Conservation (phyloP, 92 coral and sea anemone species). For the Paramuricea clavata region DNA sequence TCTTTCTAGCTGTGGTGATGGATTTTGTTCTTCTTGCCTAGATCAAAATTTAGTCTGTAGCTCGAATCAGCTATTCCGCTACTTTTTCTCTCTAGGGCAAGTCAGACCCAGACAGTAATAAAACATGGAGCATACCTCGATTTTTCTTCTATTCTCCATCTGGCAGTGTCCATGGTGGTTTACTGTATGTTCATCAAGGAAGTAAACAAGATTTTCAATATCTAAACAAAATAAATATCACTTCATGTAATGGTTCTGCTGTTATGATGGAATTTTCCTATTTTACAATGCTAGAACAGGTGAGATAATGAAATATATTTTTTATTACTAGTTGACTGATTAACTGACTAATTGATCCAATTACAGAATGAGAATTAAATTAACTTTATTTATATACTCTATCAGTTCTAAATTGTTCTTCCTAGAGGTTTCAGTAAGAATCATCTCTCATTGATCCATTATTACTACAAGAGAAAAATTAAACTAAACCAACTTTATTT, state of each 20-base stretch:
- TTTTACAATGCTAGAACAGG: neutral
- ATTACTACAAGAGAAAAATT: no score
- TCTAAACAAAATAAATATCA: constrained; percentile 59
- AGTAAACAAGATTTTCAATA: constrained; percentile 78
- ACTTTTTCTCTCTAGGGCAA: constrained; percentile 56
- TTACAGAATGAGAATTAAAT: no score
- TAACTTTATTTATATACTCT: no score
- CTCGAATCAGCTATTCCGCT: no score
- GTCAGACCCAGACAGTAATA: constrained; percentile 77
- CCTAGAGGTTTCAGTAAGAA: no score
- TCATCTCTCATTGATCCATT: no score
- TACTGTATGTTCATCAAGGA: constrained; percentile 92
- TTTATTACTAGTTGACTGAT: neutral
- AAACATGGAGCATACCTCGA: constrained; percentile 76
- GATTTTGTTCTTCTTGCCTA: no score
- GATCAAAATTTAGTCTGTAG: no score
- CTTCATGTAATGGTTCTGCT: constrained; percentile 26
- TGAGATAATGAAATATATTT: neutral
- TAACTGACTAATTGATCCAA: neutral
- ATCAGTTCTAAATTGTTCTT: no score
- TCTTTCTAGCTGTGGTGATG: no score
- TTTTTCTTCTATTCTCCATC: constrained; percentile 88
- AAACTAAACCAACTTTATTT: no score
- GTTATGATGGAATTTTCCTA: neutral
- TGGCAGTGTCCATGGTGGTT: constrained; percentile 83